A percentile compares a stretch with the other conserved stretches of the same genome.
Evolutionary conservation across 1,140 invertebrate species (phyloP).

Genomic region (Aethina tumida): DNA sequence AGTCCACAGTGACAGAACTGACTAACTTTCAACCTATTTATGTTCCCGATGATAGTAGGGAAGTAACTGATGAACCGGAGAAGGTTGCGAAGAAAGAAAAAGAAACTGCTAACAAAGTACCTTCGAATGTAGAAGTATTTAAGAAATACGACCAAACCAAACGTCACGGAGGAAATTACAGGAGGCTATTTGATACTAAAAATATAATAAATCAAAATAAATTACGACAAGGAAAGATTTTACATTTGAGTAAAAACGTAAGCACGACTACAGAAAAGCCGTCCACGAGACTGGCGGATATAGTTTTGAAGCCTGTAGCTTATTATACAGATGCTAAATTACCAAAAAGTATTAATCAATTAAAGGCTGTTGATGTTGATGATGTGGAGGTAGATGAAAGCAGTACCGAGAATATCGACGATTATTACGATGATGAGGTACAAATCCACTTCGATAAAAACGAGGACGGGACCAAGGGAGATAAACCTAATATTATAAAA

Average conservation of each 20-base stretch:
- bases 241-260: neutral
- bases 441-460: constrained; percentile 9
- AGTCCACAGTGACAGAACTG: neutral
- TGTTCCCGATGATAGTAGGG: neutral
- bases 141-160: constrained; percentile 13
- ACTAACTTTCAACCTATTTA: neutral
- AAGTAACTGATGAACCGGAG: constrained; percentile 4
- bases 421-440: constrained; percentile 6
- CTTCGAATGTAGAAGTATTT: constrained; percentile 16
- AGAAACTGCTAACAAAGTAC: constrained; percentile 7
- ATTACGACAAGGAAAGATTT: neutral
- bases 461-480: constrained; percentile 8
- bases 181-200: constrained; percentile 1
- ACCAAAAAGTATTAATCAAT: constrained; percentile 10
- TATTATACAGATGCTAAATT: constrained; percentile 23
- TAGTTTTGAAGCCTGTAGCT: constrained; percentile 21
- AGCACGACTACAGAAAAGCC: constrained; percentile 1
- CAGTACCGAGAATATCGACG: constrained; percentile 12
- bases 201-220: constrained; percentile 5
- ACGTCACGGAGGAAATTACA: constrained; percentile 18
- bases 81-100: constrained; percentile 7
- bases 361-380: constrained; percentile 7
- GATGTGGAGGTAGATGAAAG: constrained; percentile 2
- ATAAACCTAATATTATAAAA: constrained; percentile 25
- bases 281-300: constrained; percentile 16